Base-by-base conservation (phyloP, 2,797 vertebrate species). In the Phrynocephalus guinanensis region DNA sequence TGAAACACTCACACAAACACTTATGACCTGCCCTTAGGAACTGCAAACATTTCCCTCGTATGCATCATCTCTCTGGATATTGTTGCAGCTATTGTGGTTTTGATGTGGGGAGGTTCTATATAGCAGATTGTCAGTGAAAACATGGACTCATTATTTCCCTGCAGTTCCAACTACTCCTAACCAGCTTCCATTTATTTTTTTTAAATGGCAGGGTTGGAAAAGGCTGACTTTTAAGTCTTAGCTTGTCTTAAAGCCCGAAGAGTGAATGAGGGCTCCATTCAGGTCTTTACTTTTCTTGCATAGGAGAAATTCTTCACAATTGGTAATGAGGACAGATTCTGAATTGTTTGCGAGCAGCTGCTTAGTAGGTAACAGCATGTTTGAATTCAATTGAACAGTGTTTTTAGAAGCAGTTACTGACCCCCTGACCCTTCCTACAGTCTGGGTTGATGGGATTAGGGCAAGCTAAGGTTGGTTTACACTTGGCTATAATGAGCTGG, bases 391-490 rank as follows among this genome's bases (percentile, higher is more conserved):
- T 91, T 94, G 95, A 95, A 94, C 95, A 93, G 90, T 92, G 94
- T 93, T 95, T 96, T 95, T 96, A 96, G 94, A 97, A 97, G 96
- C 96, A 95, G 97, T 97, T 97, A 95, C 96, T 98, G 97, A 98
- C 97, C 97, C 38, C 85, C 91, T 98, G 97, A 97, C 97, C 97
- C 95, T 93, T 91, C 95, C 94, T 96, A 94, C 95, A 96, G 96
- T 96, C 92, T 95, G 95, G 96, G 93, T 95, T 96, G 97, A 97
- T 97, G 96, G 97, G 97, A 98, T 98, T 97, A 97, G 96, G 96
- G 95, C 96, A 94, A 95, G 93, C 93, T 97, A 96, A 97, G 92
- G 96, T 95, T 86, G 92, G 96, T 95, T 97, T 97, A 94, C 95
- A 94, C 94, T 96, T 96, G 94, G 96, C 96, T 97, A 96, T 97